Evolutionary conservation across 2,888 invertebrate species (phyloP).

Genomic region (Heliconius ismenius): DNA sequence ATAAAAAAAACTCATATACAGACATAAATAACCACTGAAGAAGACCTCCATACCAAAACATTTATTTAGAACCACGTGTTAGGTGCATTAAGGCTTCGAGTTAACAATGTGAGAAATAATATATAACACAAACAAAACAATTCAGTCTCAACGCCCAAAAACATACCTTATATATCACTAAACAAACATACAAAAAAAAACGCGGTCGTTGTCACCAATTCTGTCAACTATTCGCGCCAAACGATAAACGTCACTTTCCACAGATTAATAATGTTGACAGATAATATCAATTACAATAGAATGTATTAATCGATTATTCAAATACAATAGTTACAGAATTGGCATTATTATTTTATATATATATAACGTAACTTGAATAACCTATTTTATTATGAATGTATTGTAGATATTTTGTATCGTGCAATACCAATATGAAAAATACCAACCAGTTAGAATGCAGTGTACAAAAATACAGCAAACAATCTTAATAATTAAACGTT

Average conservation of each 20-base stretch:
- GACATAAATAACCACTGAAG: slow-evolving; percentile 73
- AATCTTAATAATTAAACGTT: slow-evolving; percentile 56
- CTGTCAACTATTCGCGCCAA: slow-evolving; percentile 44
- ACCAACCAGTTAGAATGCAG: slow-evolving; percentile 45
- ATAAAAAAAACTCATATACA: slow-evolving; percentile 75
- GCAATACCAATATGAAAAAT: slow-evolving; percentile 31
- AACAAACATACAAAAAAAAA: slow-evolving; percentile 54
- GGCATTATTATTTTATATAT: slow-evolving; percentile 20
- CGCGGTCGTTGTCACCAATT: slow-evolving; percentile 45
- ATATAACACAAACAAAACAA: slow-evolving; percentile 81
- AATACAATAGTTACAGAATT: slow-evolving; percentile 41
- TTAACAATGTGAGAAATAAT: slow-evolving; percentile 75
- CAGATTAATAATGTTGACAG: slow-evolving; percentile 37
- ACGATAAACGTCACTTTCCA: slow-evolving; percentile 30
- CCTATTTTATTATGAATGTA: slow-evolving; percentile 23
- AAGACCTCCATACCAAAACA: slow-evolving; percentile 38
- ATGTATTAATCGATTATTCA: slow-evolving; percentile 34
- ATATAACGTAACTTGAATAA: slow-evolving; percentile 33
- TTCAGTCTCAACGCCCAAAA: slow-evolving; percentile 81
- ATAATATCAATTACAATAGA: slow-evolving; percentile 28
- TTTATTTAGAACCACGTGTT: slow-evolving; percentile 35
- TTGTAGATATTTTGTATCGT: slow-evolving; percentile 35
- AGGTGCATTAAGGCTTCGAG: slow-evolving; percentile 55
- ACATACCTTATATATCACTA: slow-evolving; percentile 67
- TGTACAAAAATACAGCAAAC: slow-evolving; percentile 74